Evolutionary conservation across 2,888 invertebrate species (phyloP).

Genomic region (Tetrapedia diversipes): DNA sequence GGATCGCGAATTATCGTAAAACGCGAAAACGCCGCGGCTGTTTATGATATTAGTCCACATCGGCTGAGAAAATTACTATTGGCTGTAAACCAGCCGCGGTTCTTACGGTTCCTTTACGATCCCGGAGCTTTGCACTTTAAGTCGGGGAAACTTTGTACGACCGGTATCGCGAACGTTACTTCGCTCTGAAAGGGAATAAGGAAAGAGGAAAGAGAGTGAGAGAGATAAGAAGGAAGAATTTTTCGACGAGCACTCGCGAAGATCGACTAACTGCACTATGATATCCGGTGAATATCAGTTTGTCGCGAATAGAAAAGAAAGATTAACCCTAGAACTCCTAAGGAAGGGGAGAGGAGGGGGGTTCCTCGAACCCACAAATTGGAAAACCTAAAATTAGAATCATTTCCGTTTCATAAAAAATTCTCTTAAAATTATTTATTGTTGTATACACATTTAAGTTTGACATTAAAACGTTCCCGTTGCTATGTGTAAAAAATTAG

Average conservation of each 20-base stretch:
- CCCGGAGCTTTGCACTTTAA: conserved; percentile 43
- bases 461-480: too few species aligned
- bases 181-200: too few species aligned
- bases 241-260: not conserved
- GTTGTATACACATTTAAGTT: too few species aligned
- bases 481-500: too few species aligned
- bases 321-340: too few species aligned
- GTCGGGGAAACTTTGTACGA: conserved; percentile 36
- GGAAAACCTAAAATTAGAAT: too few species aligned
- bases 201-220: too few species aligned
- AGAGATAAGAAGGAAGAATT: conserved; percentile 28
- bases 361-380: too few species aligned
- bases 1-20: conserved; percentile 70
- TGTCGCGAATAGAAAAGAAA: not conserved
- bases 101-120: conserved; percentile 63
- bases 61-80: conserved; percentile 64
- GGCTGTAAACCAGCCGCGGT: conserved; percentile 63
- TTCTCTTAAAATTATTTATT: too few species aligned
- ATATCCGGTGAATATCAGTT: conserved; percentile 1
- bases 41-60: conserved; percentile 72
- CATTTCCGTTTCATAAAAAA: too few species aligned
- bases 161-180: conserved; percentile 28
- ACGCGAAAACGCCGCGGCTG: conserved; percentile 57
- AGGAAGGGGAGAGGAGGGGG: too few species aligned
- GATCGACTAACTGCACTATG: conserved; percentile 6